These are phyloP conservation scores for Camponotus pennsylvanicus DNA, from an alignment of 1,140 invertebrate species.

Conservation along the genomic window DNA sequence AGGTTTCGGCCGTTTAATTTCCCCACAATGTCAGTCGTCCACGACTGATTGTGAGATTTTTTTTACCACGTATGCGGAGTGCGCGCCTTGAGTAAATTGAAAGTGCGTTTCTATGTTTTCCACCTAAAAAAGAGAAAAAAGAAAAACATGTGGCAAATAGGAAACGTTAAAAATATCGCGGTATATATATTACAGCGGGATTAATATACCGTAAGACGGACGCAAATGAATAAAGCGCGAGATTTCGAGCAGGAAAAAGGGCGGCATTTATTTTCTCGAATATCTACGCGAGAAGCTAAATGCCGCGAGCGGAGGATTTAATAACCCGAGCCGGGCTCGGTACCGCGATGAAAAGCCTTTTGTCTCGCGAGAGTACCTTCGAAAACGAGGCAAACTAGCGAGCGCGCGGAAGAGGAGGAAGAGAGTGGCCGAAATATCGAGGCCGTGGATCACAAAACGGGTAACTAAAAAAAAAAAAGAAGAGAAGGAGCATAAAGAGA, in stretches of 20 bases:
- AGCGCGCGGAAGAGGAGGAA: not conserved
- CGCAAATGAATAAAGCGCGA: slow-evolving; percentile 35
- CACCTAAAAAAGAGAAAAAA: not conserved
- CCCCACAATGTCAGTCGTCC: slow-evolving; percentile 36
- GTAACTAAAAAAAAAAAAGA: slow-evolving; percentile 36
- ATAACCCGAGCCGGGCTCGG: slow-evolving; percentile 53
- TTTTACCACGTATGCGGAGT: not conserved
- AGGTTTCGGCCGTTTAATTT: slow-evolving; percentile 72
- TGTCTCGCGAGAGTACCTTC: slow-evolving; percentile 44
- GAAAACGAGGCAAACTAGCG: slow-evolving; percentile 40
- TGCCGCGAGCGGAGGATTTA: slow-evolving; percentile 45
- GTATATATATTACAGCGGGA: slow-evolving; percentile 20
- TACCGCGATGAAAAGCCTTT: slow-evolving; percentile 48
- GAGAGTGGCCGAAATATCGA: slow-evolving; percentile 35
- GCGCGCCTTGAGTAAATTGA: slow-evolving; percentile 51
- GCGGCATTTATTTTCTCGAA: slow-evolving; percentile 52
- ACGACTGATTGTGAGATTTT: slow-evolving; percentile 19
- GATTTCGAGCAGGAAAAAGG: not conserved
- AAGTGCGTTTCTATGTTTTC: slow-evolving; percentile 65
- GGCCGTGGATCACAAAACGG: slow-evolving; percentile 26
- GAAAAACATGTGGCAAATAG: not conserved
- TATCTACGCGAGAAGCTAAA: slow-evolving; percentile 21
- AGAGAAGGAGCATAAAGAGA: slow-evolving; percentile 19
- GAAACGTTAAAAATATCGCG: slow-evolving; percentile 31
- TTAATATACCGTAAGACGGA: slow-evolving; percentile 46